Percentiles rank a stretch among this genome's conserved stretches.
Evolutionary conservation across 2,113 vertebrate genomes (phyloP).

Genomic region (Chaetops frenatus): DNA sequence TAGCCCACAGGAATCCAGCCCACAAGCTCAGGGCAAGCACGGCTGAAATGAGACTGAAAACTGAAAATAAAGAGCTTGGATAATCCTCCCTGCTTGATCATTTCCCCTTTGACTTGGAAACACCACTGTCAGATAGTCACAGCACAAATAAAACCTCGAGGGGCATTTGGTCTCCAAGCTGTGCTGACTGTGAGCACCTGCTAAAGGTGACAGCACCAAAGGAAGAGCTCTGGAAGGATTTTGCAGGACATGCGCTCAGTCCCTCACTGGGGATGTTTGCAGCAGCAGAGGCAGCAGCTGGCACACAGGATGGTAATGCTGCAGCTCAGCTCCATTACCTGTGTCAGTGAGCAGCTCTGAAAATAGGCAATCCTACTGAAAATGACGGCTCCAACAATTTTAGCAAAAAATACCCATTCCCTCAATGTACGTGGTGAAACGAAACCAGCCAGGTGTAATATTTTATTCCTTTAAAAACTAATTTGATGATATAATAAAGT

Average conservation of each 20-base stretch:
- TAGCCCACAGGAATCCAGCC: not conserved
- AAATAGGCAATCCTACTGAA: not conserved
- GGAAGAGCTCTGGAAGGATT: not conserved
- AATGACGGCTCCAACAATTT: not conserved
- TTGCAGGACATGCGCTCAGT: not conserved
- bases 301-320: not conserved
- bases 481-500: not conserved
- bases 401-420: not conserved
- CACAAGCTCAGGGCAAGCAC: fast-evolving
- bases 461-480: not conserved
- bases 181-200: not conserved
- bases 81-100: not conserved
- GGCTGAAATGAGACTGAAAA: not conserved
- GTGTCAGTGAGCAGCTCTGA: not conserved
- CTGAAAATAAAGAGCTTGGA: fast-evolving
- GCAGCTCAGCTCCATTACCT: not conserved
- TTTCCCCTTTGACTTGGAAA: not conserved
- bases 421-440: not conserved
- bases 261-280: not conserved
- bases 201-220: not conserved
- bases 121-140: not conserved
- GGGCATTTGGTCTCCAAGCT: not conserved
- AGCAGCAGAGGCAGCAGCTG: not conserved
- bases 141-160: not conserved
- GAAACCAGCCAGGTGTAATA: not conserved